Base-by-base conservation (phyloP, 2,797 vertebrate species). In the Lutjanus argentimaculatus region DNA sequence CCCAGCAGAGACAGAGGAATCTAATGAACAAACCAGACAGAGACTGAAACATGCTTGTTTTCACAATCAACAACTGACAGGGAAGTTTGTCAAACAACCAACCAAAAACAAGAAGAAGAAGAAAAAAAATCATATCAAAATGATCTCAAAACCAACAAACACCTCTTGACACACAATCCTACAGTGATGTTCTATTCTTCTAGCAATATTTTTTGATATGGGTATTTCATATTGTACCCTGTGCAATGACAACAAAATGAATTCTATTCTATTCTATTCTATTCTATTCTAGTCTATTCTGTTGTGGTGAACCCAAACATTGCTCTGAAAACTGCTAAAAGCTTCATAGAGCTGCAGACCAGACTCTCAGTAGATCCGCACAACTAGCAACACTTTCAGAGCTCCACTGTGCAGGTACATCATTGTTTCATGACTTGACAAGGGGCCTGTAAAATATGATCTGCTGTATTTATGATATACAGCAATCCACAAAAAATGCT, bases 1-100 rank as follows among this genome's bases (percentile, higher is more conserved):
- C 63, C 48, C 36, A 59, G 21, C 46, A 82, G 46, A 83, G 51
- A 15, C 13, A 72, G 42, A 78, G 48, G 19, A 85, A 53, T 71
- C 61, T 84, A 21, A 74, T 17, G 30, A 15, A 73, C 40, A 78
- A 48, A 51, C 15, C 19, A 12, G 36, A 73, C 4, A 72, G 46
- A 80, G 10, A 59, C 9, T 12, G 25, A 55, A 69, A 67, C 2
- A 19, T 46, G 63, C 63, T 36, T 45, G 46, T 59, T 75, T 52
- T 67, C 57, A 75, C 49, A 48, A 19, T 40, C 51, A 51, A 8
- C n/a, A 63, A 43, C 7, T 66, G 71, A 62, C 42, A 70, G 3
- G 2, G 19, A 7, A 65, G 16, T 40, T 40, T 48, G 11, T 46
- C 25, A 25, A 30, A 36, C 49, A 51, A 67, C 8, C 55, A 45